phyloP scores from a whole-genome alignment of 2,113 vertebrate species.

The Lontra canadensis region DNA sequence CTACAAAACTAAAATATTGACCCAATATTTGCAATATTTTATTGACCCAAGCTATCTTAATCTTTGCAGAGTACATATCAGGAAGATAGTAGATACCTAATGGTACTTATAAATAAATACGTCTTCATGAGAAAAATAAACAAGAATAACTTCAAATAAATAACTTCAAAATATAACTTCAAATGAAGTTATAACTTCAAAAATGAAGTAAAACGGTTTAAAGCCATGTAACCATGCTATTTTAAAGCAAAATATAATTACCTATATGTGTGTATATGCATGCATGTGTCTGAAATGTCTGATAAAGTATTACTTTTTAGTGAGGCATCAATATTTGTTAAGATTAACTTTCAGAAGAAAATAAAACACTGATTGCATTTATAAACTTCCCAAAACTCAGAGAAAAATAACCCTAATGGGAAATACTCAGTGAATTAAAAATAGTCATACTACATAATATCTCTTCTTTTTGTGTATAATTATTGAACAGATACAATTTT shows the following conservation, averaged over 20 bases:
- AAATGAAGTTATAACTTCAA: neutral
- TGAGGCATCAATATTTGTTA: neutral
- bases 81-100: neutral
- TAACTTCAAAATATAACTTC: neutral
- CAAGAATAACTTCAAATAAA: neutral
- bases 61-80: neutral
- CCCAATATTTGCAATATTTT: neutral
- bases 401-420: neutral
- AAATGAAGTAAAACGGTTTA: neutral
- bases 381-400: neutral
- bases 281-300: neutral
- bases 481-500: neutral
- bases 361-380: neutral
- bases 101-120: neutral
- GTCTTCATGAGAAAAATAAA: neutral
- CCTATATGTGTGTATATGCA: neutral
- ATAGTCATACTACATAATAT: neutral
- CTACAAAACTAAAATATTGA: neutral
- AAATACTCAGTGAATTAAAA: neutral
- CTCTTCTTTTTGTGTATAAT: neutral
- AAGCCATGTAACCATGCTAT: neutral
- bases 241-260: neutral
- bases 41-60: neutral
- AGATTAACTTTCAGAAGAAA: neutral
- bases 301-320: neutral